Evolutionary conservation across 1,140 invertebrate genomes (phyloP).

Genomic region (Linepithema humile): DNA sequence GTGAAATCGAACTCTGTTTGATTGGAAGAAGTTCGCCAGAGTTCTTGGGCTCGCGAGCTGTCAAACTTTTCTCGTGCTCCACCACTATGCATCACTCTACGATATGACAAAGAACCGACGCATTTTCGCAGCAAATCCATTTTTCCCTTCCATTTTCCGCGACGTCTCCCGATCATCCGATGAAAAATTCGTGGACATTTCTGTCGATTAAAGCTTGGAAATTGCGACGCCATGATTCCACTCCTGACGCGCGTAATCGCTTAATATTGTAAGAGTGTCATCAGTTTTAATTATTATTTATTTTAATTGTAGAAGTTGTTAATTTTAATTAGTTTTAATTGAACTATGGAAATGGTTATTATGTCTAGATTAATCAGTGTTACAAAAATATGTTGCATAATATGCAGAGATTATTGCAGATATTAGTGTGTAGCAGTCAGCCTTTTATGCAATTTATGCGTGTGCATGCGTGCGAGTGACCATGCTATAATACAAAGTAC

Average conservation of each 20-base stretch:
- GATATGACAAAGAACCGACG: neutral
- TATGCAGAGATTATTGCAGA: neutral
- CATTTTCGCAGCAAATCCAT: conserved; percentile 61
- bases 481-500: neutral
- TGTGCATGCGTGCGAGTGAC: neutral
- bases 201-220: neutral
- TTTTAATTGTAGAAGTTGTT: too few relatives aligned
- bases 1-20: conserved; percentile 64
- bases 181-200: conserved; percentile 22
- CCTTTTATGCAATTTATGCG: neutral
- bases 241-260: neutral
- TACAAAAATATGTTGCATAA: neutral
- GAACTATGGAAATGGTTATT: too few relatives aligned
- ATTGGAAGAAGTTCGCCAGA: conserved; percentile 4
- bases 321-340: too few relatives aligned
- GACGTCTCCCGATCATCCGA: conserved; percentile 30
- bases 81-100: conserved; percentile 1
- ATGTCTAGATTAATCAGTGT: neutral
- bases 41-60: neutral
- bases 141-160: conserved; percentile 8
- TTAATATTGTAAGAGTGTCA: neutral
- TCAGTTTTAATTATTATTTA: too few relatives aligned
- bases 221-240: neutral
- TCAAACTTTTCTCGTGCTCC: conserved; percentile 43
- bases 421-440: neutral